Conservation (phyloP, 2,888 invertebrate genomes). For the Cenopis cana region DNA sequence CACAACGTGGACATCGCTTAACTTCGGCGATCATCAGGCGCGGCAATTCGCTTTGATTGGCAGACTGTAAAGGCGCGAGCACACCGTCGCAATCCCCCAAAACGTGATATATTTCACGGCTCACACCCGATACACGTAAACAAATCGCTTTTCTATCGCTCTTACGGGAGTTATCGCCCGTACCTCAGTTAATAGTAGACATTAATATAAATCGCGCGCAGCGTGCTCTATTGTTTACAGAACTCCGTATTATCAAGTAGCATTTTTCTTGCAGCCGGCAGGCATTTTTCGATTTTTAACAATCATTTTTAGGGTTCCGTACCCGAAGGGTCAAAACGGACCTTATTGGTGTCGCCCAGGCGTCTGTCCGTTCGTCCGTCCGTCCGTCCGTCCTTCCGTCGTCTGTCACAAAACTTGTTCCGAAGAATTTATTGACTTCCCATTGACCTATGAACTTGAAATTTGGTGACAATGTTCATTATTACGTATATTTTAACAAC, state of each 20-base stretch:
- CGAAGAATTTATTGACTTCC: no score
- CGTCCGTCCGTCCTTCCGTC: no score
- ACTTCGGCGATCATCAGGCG: neutral
- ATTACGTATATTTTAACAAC: no score
- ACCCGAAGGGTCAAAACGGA: no score
- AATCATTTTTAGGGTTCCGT: no score
- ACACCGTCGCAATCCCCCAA: constrained; percentile 46
- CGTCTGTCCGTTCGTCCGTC: no score
- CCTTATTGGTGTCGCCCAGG: no score
- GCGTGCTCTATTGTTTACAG: constrained; percentile 45
- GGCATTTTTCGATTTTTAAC: neutral
- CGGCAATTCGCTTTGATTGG: constrained; percentile 43
- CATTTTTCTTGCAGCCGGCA: constrained; percentile 24
- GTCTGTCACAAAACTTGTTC: no score
- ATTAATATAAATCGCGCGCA: constrained; percentile 69
- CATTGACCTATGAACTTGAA: no score
- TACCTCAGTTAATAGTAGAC: constrained; percentile 67
- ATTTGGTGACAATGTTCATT: no score
- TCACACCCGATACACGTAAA: constrained; percentile 56
- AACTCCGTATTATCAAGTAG: constrained; percentile 45
- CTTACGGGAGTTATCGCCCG: constrained; percentile 62
- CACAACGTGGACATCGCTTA: constrained; percentile 15
- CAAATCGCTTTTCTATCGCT: constrained; percentile 73
- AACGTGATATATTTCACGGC: constrained; percentile 51
- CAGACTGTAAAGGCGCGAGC: constrained; percentile 44